Base-by-base conservation (phyloP, 2,113 vertebrate species). In the Chionodraco myersi region DNA sequence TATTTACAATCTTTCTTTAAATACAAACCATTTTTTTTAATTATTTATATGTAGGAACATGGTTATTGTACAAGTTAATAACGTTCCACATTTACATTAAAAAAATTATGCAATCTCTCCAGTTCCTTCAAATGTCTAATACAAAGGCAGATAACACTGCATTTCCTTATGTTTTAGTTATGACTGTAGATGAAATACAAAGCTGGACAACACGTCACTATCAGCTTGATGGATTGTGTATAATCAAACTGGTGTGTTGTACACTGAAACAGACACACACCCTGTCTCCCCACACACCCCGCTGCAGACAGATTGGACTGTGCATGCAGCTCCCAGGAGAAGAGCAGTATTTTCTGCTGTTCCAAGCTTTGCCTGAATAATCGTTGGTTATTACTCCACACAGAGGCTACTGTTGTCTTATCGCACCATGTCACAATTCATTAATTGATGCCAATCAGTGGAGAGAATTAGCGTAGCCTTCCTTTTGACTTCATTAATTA, bases 361-460 rank as follows among this genome's bases (percentile, higher is more conserved):
- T 72, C 7, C 65, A 52, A 61, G 52, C 62, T 77, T 75, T 75
- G 77, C 75, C 79, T 84, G 56, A 77, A 71, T 77, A 30, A 65
- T 78, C 49, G 18, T 51, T 52, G 62, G 74, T 85, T 88, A 78
- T 84, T 77, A 16, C 63, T 75, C 23, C 59, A 74, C n/a, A 82
- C 71, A 74, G 80, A 79, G 72, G 64, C 79, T 77, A 59, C 77
- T 73, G 79, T 75, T 80, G 72, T 88, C 80, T 91, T 93, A 93
- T 91, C 90, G 80, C 78, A 23, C 54, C 70, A 70, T 80, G 83
- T 85, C 85, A 84, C 53, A 74, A 81, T 90, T 93, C 94, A 95
- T 95, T 90, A 93, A 92, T 86, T 92, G 91, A 94, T 93, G 78
- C 81, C 87, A 86, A 94, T 94, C 92, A 77, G 80, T 44, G 66